These are phyloP conservation scores for Phymorhynchus buccinoides DNA, from an alignment of 1,140 invertebrate genomes.

Conservation along the genomic window DNA sequence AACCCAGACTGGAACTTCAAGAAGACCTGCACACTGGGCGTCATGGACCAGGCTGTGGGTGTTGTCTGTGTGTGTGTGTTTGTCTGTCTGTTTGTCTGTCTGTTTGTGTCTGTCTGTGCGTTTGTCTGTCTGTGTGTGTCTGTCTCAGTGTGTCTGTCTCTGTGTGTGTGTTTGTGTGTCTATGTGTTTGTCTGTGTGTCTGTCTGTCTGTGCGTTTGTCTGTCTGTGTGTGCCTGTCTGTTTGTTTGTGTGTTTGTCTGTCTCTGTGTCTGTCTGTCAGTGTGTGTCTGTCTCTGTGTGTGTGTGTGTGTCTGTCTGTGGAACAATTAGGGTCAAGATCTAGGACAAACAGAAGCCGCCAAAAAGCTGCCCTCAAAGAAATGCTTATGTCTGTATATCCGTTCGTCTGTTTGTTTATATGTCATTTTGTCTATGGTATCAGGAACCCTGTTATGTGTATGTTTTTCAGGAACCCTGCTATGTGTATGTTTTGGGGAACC, in stretches of 20 bases:
- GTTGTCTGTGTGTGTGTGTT: not conserved
- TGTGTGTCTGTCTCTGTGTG: not conserved
- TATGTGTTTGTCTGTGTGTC: not conserved
- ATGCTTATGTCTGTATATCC: too few species aligned
- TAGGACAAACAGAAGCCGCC: too few species aligned
- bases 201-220: not conserved
- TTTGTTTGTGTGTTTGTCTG: not conserved
- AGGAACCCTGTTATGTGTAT: too few species aligned
- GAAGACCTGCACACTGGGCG: slow-evolving; percentile 72
- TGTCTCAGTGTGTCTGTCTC: not conserved
- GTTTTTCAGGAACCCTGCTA: too few species aligned
- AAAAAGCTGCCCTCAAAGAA: too few species aligned
- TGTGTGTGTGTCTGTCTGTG: not conserved
- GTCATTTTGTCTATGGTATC: too few species aligned
- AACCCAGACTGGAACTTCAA: slow-evolving; percentile 78
- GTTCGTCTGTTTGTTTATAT: too few species aligned
- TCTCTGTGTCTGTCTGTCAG: not conserved
- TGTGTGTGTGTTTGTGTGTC: not conserved
- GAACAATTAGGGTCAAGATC: too few species aligned
- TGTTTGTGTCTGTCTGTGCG: not conserved
- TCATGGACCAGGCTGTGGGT: slow-evolving; percentile 74
- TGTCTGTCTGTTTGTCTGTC: not conserved
- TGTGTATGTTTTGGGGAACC: too few species aligned
- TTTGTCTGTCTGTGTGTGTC: not conserved
- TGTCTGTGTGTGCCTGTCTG: not conserved